phyloP scores from a whole-genome alignment of 2,888 invertebrate species.

The Apocheima hispidaria region DNA sequence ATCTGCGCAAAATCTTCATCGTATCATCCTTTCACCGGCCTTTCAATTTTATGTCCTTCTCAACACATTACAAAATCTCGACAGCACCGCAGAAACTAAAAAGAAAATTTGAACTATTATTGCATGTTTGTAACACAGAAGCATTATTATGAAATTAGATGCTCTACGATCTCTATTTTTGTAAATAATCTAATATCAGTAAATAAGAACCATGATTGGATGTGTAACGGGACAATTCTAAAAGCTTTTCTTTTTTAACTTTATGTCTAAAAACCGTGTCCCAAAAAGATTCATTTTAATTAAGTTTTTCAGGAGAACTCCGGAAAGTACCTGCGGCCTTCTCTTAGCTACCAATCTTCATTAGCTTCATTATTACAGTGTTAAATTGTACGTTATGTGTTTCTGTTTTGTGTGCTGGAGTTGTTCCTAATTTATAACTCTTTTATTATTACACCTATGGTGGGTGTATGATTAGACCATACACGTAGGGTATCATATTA shows the following conservation, averaged over 20 bases:
- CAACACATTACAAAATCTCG: too few species aligned
- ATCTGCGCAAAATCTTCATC: too few species aligned
- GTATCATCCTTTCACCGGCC: too few species aligned
- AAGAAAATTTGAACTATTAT: too few species aligned
- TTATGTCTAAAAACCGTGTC: conserved; percentile 66
- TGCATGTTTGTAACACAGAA: too few species aligned
- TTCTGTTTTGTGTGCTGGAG: conserved; percentile 30
- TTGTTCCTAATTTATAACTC: conserved; percentile 10
- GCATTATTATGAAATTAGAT: too few species aligned
- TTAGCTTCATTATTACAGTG: conserved; percentile 75
- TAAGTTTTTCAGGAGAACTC: conserved; percentile 75
- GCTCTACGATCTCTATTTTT: too few species aligned
- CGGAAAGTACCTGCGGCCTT: conserved; percentile 63
- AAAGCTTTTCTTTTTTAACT: conserved; percentile 64
- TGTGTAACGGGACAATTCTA: conserved; percentile 46
- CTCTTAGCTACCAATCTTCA: conserved; percentile 79
- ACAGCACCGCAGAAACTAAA: too few species aligned
- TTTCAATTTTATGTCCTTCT: too few species aligned
- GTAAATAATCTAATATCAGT: too few species aligned
- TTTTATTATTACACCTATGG: background rate
- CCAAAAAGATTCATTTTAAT: conserved; percentile 80
- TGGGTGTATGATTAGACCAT: too few species aligned
- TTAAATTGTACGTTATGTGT: conserved; percentile 61
- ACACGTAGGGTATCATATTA: too few species aligned
- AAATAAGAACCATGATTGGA: conserved; percentile 11